Evolutionary conservation across 2,888 invertebrate species (phyloP).

Genomic region (Congeria kusceri): DNA sequence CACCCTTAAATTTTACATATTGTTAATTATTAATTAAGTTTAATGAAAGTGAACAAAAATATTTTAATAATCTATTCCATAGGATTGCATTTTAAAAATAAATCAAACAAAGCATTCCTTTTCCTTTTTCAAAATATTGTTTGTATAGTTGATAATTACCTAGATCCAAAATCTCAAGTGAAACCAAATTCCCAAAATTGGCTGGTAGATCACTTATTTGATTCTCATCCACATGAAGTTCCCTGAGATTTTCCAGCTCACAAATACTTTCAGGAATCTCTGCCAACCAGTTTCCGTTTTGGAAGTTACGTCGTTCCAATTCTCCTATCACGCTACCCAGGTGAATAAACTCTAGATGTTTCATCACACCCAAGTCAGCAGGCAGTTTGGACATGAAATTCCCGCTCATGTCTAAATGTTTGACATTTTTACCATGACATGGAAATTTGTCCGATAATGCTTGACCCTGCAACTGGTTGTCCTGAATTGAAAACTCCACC

Average conservation of each 20-base stretch:
- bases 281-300: conserved; percentile 81
- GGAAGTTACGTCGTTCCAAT: conserved; percentile 77
- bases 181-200: conserved; percentile 76
- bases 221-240: conserved; percentile 79
- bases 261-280: conserved; percentile 75
- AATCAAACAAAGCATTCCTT: not conserved
- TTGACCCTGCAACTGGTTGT: conserved; percentile 71
- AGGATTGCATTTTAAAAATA: not conserved
- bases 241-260: conserved; percentile 67
- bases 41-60: not conserved
- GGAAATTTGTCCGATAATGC: conserved; percentile 69
- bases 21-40: not conserved
- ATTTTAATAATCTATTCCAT: not conserved
- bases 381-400: conserved; percentile 78
- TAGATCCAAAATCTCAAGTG: conserved; percentile 77
- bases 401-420: conserved; percentile 74
- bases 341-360: conserved; percentile 72
- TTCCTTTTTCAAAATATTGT: too few species aligned
- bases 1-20: not conserved
- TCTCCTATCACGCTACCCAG: conserved; percentile 80
- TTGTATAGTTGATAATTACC: conserved; percentile 68
- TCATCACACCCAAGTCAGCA: conserved; percentile 72
- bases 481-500: conserved; percentile 70
- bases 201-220: conserved; percentile 75
- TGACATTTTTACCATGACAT: conserved; percentile 60